phyloP scores from a whole-genome alignment of 2,888 invertebrate species.

The Agrochola circellaris region DNA sequence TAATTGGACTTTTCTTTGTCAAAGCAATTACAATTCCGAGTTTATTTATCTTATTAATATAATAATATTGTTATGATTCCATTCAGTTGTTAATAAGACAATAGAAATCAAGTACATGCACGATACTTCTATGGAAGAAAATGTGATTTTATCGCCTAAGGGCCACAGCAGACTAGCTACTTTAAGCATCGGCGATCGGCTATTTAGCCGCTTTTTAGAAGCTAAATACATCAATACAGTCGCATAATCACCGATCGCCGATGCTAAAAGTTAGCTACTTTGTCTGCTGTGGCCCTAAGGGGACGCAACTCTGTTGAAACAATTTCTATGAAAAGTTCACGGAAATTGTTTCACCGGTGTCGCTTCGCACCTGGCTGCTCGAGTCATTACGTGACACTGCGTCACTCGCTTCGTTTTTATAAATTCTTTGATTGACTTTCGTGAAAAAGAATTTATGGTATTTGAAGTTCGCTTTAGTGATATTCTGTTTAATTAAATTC shows the following conservation, averaged over 20 bases:
- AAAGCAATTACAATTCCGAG: conserved; percentile 28
- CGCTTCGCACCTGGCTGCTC: no score
- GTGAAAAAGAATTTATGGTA: neutral
- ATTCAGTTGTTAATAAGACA: neutral
- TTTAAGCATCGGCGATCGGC: no score
- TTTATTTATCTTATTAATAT: conserved; percentile 27
- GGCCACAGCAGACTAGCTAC: no score
- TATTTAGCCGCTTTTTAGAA: no score
- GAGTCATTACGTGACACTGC: no score
- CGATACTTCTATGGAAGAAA: conserved; percentile 58
- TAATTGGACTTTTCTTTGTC: conserved; percentile 35
- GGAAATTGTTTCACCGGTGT: no score
- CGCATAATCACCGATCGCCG: no score
- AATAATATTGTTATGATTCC: neutral
- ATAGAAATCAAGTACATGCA: neutral
- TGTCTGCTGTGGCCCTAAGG: no score
- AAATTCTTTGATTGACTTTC: neutral
- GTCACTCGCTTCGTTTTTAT: neutral
- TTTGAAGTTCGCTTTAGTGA: neutral
- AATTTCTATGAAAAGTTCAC: no score
- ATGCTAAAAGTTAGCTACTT: no score
- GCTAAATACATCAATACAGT: no score
- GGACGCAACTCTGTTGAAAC: no score
- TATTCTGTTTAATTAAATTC: neutral
- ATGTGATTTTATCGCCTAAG: conserved; percentile 66